These are phyloP conservation scores for Echinometra lucunter DNA, from an alignment of 53 echinoderm and acorn worm species.

Conservation along the genomic window DNA sequence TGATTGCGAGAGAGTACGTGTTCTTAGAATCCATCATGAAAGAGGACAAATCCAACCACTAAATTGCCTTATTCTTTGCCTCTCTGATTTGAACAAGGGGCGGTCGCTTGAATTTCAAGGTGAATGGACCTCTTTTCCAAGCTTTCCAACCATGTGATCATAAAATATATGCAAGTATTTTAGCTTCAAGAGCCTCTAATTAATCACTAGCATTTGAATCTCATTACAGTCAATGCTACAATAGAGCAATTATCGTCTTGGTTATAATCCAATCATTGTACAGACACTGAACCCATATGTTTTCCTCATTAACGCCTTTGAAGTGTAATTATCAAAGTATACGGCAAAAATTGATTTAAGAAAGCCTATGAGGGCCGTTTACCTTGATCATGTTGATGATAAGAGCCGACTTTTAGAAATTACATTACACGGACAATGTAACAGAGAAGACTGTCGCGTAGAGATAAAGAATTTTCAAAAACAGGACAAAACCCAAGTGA, in stretches of 20 bases:
- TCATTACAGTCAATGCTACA: not conserved
- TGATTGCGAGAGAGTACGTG: too few species aligned
- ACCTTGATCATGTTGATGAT: conserved; percentile 16
- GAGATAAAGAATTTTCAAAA: not conserved
- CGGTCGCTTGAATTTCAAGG: too few species aligned
- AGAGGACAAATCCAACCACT: too few species aligned
- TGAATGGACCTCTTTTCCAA: not conserved
- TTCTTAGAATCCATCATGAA: too few species aligned
- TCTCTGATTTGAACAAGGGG: too few species aligned
- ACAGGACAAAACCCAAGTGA: not conserved
- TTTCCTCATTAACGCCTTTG: not conserved
- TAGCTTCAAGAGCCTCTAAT: not conserved
- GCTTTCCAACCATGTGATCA: not conserved
- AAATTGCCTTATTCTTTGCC: too few species aligned
- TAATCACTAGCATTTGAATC: not conserved
- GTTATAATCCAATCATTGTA: not conserved
- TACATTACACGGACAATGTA: conserved; percentile 20
- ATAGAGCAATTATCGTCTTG: not conserved
- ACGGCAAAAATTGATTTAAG: not conserved
- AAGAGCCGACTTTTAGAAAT: conserved; percentile 9
- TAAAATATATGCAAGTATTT: not conserved
- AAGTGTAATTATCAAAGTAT: conserved; percentile 8
- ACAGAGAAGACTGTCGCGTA: not conserved
- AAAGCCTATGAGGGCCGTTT: not conserved
- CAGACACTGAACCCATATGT: not conserved